phyloP scores from a whole-genome alignment of 1,140 invertebrate species.

The Neocloeon triangulifer region DNA sequence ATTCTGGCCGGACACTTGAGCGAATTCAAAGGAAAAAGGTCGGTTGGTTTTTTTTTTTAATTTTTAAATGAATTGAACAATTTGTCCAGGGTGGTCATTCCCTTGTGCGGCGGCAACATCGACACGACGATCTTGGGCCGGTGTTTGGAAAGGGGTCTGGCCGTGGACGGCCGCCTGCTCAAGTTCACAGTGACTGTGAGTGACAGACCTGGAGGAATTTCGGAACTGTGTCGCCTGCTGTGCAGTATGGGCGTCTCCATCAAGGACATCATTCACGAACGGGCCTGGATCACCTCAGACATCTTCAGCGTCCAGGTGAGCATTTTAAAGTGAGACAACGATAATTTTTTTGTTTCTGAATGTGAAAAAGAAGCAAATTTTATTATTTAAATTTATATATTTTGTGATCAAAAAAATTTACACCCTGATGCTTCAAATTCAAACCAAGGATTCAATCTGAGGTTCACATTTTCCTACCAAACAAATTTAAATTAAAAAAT shows the following conservation, averaged over 20 bases:
- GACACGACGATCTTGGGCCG: conserved; percentile 76
- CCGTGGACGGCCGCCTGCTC: conserved; percentile 64
- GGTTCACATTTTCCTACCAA: too few relatives aligned
- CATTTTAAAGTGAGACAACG: neutral
- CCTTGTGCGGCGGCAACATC: conserved; percentile 80
- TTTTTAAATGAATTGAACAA: conserved; percentile 1
- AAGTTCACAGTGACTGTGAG: conserved; percentile 70
- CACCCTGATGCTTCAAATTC: neutral
- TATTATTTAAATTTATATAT: neutral
- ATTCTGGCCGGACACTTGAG: conserved; percentile 61
- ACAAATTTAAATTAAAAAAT: too few relatives aligned
- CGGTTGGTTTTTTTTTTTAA: too few relatives aligned
- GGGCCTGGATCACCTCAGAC: conserved; percentile 74
- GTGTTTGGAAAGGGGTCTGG: conserved; percentile 70
- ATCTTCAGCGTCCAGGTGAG: conserved; percentile 57
- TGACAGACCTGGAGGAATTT: conserved; percentile 69
- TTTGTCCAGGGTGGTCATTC: conserved; percentile 45
- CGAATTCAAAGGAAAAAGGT: conserved; percentile 72
- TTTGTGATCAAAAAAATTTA: neutral
- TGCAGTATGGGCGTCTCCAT: conserved; percentile 63
- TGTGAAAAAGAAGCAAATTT: conserved; percentile 1
- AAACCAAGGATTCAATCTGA: too few relatives aligned
- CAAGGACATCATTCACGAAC: conserved; percentile 83
- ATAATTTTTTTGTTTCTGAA: neutral
- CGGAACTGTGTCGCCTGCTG: conserved; percentile 58